These are phyloP conservation scores for Phalacrocorax carbo DNA, from an alignment of 2,113 vertebrate species.

Conservation along the genomic window DNA sequence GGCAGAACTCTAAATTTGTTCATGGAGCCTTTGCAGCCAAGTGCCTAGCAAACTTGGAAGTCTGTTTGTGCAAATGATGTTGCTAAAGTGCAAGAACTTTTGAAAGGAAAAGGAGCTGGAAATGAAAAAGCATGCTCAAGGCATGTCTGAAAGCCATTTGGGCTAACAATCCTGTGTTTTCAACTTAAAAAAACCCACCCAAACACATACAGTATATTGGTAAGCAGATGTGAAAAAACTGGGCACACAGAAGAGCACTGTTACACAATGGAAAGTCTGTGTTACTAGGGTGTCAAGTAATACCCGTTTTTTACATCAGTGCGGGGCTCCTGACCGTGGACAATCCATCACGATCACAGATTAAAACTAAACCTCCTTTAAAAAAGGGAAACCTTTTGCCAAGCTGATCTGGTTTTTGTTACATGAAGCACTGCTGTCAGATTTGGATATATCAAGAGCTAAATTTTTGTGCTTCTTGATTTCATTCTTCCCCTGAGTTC, in stretches of 20 bases:
- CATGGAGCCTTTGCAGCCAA: background rate
- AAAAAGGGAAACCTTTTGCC: background rate
- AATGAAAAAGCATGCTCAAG: background rate
- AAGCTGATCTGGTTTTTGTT: background rate
- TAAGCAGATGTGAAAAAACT: background rate
- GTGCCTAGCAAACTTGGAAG: background rate
- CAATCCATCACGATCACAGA: background rate
- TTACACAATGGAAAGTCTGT: background rate
- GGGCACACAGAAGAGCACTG: background rate
- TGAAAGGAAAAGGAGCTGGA: background rate
- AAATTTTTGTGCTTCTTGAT: background rate
- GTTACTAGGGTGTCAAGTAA: background rate
- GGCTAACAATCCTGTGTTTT: background rate
- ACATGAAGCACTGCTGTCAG: slow-evolving; percentile 1
- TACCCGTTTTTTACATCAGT: background rate
- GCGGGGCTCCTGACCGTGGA: background rate
- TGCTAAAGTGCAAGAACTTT: background rate
- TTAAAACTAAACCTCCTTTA: background rate
- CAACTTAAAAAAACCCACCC: background rate
- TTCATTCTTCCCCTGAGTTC: background rate
- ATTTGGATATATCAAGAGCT: background rate
- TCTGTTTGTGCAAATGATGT: background rate
- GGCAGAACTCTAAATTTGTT: background rate
- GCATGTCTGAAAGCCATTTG: background rate
- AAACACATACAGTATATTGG: background rate